Base-by-base conservation (phyloP, 2,797 vertebrate species). In the Tachyglossus aculeatus region DNA sequence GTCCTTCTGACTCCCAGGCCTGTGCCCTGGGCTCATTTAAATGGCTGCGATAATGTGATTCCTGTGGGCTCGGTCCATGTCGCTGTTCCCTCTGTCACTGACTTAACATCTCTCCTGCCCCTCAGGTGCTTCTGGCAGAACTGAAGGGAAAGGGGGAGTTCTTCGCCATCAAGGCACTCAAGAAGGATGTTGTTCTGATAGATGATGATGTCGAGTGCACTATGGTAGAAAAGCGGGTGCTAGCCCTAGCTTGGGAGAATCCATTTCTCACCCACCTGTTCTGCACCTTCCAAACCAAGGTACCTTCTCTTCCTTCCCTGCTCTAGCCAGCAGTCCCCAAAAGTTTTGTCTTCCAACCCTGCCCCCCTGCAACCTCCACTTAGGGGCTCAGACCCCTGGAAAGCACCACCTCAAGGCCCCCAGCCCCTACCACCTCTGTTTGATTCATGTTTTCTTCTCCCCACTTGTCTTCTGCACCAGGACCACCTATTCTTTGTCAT, bases 401-500 rank as follows among this genome's bases (percentile, higher is more conserved):
- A n/a, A 25, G 19, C 15, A 8, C 7, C 41, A 18, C 16, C 3
- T 22, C 11, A 24, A 25, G 56, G 27, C 13, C 10, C 12, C 27
- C 24, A 3, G 4, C n/a, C 10, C 12, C 12, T 9, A 4, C 31
- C 8, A 6, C 5, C 56, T 50, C 21, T 51, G 25, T 76, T 64
- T 3, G 25, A 61, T 22, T 15, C 29, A 3, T 60, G 32, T 43
- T 48, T 33, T 47, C 31, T 59, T 18, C 47, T 77, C n/a, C 57
- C 50, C 19, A 2, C 19, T 18, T 5, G 40, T 18, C 45, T 57
- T 27, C 8, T 39, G 50, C 22, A 62, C 78, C 88, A 99, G 98
- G 97, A 99, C 66, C 97, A 98, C 84, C 93, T 99, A 73, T 98
- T 99, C 92, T 99, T 99, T 13, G 97, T 99, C 39, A 99, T 99